Conservation (phyloP, 2,888 invertebrate genomes). For the Meiosimyza platycephala region DNA sequence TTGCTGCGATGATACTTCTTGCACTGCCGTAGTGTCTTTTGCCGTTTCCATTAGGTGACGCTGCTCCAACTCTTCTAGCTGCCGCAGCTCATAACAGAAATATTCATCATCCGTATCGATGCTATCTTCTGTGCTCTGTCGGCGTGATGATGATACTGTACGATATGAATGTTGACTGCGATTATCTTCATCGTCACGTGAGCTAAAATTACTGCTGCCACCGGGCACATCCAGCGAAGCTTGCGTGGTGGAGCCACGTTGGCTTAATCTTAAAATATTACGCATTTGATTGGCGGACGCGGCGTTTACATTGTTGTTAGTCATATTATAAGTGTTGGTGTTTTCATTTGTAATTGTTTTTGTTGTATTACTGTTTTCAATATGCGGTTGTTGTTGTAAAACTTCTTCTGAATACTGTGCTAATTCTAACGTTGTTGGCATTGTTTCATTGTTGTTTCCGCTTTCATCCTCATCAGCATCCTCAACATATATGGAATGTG, state of each 20-base stretch:
- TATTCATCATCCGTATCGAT: conserved; percentile 95
- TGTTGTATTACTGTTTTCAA: conserved; percentile 4
- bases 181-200: conserved; percentile 83
- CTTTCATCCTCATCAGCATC: conserved; percentile 45
- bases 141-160: conserved; percentile 86
- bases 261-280: conserved; percentile 2
- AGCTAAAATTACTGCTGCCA: conserved; percentile 38
- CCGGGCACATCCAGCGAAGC: conserved; percentile 80
- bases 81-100: conserved; percentile 89
- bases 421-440: not conserved
- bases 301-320: not conserved
- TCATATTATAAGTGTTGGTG: not conserved
- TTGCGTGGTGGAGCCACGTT: conserved; percentile 41
- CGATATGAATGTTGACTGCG: conserved; percentile 89
- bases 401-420: not conserved
- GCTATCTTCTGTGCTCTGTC: conserved; percentile 92
- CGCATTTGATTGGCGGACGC: conserved; percentile 9
- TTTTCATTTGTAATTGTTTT: not conserved
- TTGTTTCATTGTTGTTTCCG: not conserved
- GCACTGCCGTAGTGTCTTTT: not conserved
- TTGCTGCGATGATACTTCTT: conserved; percentile 44
- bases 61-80: conserved; percentile 87
- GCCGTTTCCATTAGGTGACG: conserved; percentile 68
- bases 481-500: conserved; percentile 53
- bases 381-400: conserved; percentile 47